Percentiles rank a stretch among this genome's conserved stretches.
Conservation (phyloP, 2,888 invertebrate genomes). For the Eurytoma californica region DNA sequence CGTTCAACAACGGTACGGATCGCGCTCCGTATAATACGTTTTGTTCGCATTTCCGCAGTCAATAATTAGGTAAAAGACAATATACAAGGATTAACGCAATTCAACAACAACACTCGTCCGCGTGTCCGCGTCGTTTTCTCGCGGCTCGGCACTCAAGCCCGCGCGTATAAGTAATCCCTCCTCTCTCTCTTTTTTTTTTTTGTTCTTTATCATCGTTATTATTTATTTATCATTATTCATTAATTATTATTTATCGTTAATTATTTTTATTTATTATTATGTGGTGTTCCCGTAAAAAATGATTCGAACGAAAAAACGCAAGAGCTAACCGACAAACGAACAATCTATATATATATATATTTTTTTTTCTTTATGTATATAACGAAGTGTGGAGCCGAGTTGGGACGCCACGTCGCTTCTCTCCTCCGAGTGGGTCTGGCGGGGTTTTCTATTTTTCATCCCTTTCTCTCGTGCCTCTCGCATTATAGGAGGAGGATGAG, state of each 20-base stretch:
- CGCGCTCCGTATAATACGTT: too few relatives aligned
- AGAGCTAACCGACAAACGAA: conserved; percentile 16
- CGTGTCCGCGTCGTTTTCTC: conserved; percentile 47
- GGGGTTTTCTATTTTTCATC: too few relatives aligned
- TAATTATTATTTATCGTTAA: conserved; percentile 2
- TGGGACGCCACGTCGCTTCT: conserved; percentile 1
- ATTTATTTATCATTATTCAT: background rate
- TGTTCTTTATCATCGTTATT: background rate
- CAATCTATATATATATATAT: background rate
- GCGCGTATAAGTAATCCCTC: background rate
- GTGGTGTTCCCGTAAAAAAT: conserved; percentile 17
- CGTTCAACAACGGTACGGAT: too few relatives aligned
- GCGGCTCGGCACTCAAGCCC: conserved; percentile 9
- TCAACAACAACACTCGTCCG: conserved; percentile 33
- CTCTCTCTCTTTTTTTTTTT: background rate
- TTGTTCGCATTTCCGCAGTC: conserved; percentile 31
- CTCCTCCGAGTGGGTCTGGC: background rate
- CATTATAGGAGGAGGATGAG: too few relatives aligned
- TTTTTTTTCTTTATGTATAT: background rate
- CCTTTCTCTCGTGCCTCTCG: too few relatives aligned
- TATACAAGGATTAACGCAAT: conserved; percentile 21
- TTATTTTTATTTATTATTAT: background rate
- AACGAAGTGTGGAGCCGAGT: conserved; percentile 22
- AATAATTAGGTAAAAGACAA: conserved; percentile 20
- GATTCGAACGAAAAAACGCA: conserved; percentile 8